phyloP scores from a whole-genome alignment of 2,797 vertebrate genomes.

The Moxostoma hubbsi region DNA sequence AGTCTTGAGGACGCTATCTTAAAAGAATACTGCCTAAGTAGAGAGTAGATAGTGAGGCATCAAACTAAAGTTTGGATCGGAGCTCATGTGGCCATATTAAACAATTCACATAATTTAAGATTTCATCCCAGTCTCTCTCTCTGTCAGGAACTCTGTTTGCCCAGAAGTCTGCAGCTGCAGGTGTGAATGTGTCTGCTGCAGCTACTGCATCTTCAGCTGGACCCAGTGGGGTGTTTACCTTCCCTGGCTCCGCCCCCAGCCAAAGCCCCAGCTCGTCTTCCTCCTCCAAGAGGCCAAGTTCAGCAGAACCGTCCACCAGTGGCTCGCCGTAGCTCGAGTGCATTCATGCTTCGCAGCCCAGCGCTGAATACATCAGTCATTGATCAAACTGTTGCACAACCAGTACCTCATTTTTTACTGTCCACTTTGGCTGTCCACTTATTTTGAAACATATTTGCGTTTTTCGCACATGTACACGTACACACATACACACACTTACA shows the following conservation, averaged over 20 bases:
- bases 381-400: constrained; percentile 77
- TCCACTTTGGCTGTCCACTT: constrained; percentile 74
- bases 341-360: constrained; percentile 4
- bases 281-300: constrained; percentile 88
- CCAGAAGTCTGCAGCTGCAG: constrained; percentile 84
- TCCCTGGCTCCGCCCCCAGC: constrained; percentile 75
- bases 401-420: constrained; percentile 78
- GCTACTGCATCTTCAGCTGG: constrained; percentile 74
- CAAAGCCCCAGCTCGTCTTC: constrained; percentile 85
- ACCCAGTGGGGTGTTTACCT: constrained; percentile 78
- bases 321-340: constrained; percentile 84
- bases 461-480: constrained; percentile 58
- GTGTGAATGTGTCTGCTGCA: constrained; percentile 69
- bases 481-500: neutral
- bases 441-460: constrained; percentile 61
- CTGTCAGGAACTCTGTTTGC: constrained; percentile 91
- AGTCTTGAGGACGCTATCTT: no score
- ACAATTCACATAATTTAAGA: no score
- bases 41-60: no score
- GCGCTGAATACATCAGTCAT: constrained; percentile 58
- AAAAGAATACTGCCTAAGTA: no score
- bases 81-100: no score
- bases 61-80: no score
- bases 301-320: constrained; percentile 87
- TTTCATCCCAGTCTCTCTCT: neutral